Conservation (phyloP, 2,888 invertebrate species). For the Seira sanloemensis region DNA sequence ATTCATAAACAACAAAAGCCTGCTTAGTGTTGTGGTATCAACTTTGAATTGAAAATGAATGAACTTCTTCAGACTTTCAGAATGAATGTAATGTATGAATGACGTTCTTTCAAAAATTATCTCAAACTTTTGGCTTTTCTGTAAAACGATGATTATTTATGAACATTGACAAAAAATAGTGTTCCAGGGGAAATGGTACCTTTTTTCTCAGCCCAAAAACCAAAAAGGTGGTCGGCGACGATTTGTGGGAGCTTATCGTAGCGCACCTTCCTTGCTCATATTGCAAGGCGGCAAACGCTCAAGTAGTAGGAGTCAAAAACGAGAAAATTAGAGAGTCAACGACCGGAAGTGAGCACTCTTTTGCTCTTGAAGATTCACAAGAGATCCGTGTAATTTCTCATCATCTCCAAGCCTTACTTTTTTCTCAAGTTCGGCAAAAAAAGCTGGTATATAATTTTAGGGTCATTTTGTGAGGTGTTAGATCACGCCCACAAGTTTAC, state of each 20-base stretch:
- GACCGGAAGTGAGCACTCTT: slow-evolving; percentile 73
- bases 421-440: slow-evolving; percentile 51
- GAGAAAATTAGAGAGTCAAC: slow-evolving; percentile 68
- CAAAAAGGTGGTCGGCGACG: slow-evolving; percentile 63
- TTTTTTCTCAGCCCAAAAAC: slow-evolving; percentile 41
- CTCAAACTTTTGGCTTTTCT: too few relatives aligned
- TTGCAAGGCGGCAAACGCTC: slow-evolving; percentile 45
- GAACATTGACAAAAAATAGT: not conserved
- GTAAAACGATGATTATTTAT: not conserved
- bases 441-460: slow-evolving; percentile 68
- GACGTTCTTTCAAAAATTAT: not conserved
- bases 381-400: slow-evolving; percentile 69
- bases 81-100: too few relatives aligned
- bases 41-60: not conserved
- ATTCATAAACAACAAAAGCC: too few relatives aligned
- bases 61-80: too few relatives aligned
- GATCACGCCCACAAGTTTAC: slow-evolving; percentile 70
- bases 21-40: too few relatives aligned
- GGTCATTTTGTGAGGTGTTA: slow-evolving; percentile 73
- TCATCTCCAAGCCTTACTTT: slow-evolving; percentile 38
- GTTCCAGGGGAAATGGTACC: slow-evolving; percentile 23
- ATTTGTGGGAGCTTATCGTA: slow-evolving; percentile 47
- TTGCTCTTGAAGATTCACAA: slow-evolving; percentile 41
- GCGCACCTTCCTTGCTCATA: not conserved
- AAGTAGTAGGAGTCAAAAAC: slow-evolving; percentile 52